Evolutionary conservation across 2,797 vertebrate species (phyloP), one percentile per base, ranked within the genome.

Genomic region (Ctenopoma kingsleyae): DNA sequence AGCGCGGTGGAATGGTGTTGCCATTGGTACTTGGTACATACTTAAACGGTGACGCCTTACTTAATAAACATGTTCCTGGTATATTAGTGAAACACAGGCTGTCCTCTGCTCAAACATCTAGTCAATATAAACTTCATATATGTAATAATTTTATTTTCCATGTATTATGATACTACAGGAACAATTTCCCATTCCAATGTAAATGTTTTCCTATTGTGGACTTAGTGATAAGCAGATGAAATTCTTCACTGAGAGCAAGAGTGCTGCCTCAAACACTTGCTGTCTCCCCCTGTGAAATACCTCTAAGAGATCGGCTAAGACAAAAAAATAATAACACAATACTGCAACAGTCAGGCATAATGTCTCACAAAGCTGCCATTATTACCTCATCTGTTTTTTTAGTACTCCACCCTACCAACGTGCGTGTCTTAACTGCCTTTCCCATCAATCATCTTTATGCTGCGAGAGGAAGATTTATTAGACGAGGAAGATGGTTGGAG

Each of bases 381-480:
- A 85, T 73, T 83, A 52, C 66, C 44, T 51, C 16, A 64, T 80
- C 80, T 83, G 49, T 80, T 87, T 80, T 87, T 82, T 58, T 49
- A 80, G 55, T 67, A 57, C 74, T 78, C 51, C 62, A 57, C 66
- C 85, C 78, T 25, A 22, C 59, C 84, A 61, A 75, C 52, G 80
- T 76, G 80, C 49, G 59, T 59, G 81, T 76, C 80, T 80, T 78
- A 82, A 89, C 82, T 76, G 74, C 87, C 76, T 82, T 19, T 40
- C 55, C 81, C 86, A 92, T 94, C 89, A 91, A 91, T 93, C 91
- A 93, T 90, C 74, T 89, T 85, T 82, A 89, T 51, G 59, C 74
- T 83, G 66, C 25, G 32, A 40, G 66, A 67, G 58, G 78, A 87
- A 90, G 90, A 93, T 90, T 91, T 85, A 92, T 92, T 87, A 85